Evolutionary conservation across 2,888 invertebrate genomes (phyloP).

Genomic region (Ophion costatus): DNA sequence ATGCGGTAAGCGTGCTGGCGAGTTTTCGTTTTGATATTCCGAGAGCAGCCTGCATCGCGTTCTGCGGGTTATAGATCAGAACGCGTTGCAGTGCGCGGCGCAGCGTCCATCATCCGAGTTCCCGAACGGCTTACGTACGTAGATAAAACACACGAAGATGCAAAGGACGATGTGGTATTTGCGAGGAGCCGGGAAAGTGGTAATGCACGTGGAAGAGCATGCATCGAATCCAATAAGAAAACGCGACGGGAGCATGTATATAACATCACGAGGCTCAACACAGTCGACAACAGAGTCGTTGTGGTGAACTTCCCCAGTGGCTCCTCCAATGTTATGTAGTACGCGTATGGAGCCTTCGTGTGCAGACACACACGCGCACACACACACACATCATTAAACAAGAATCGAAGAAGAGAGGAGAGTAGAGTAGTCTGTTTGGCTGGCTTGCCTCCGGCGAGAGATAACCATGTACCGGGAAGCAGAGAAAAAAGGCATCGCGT

Average conservation of each 20-base stretch:
- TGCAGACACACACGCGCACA: slow-evolving; percentile 20
- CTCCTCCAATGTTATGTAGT: neutral
- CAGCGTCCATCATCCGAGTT: neutral
- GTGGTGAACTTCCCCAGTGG: slow-evolving; percentile 34
- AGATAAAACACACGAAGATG: neutral
- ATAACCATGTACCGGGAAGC: slow-evolving; percentile 83
- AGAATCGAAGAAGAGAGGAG: slow-evolving; percentile 52
- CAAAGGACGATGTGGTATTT: neutral
- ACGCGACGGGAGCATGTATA: slow-evolving; percentile 6
- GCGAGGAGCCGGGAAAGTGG: neutral
- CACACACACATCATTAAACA: slow-evolving; percentile 40
- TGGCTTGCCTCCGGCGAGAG: slow-evolving; percentile 77
- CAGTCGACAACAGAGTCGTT: slow-evolving; percentile 25
- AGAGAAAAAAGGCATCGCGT: slow-evolving; percentile 83
- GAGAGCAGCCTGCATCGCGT: neutral
- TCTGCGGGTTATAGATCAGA: neutral
- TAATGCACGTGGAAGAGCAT: slow-evolving; percentile 13
- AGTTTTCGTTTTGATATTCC: slow-evolving; percentile 1
- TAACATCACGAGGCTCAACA: slow-evolving; percentile 17
- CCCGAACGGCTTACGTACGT: neutral
- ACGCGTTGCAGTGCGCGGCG: neutral
- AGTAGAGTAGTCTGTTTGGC: slow-evolving; percentile 64
- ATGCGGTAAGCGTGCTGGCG: neutral
- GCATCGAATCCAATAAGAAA: slow-evolving; percentile 7
- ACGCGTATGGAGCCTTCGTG: slow-evolving; percentile 1